These are phyloP conservation scores for Addax nasomaculatus DNA, from an alignment of 2,113 vertebrate species.

Conservation along the genomic window DNA sequence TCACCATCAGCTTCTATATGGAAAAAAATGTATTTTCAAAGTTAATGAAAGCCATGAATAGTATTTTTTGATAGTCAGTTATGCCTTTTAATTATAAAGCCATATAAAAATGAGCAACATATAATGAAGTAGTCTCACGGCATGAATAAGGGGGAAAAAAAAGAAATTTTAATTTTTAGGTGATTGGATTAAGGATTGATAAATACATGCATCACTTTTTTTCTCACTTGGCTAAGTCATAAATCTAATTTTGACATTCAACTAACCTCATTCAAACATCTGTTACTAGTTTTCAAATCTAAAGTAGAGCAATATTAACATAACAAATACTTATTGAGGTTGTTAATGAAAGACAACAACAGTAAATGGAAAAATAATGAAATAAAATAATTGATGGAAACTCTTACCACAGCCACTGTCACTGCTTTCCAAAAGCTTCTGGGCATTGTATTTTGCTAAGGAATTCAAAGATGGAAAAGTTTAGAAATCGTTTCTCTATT, in stretches of 20 bases:
- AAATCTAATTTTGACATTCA: slow-evolving; percentile 41
- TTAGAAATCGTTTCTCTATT: slow-evolving; percentile 25
- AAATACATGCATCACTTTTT: not conserved
- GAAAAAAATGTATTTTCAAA: not conserved
- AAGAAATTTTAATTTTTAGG: not conserved
- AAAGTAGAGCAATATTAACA: not conserved
- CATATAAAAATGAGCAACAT: not conserved
- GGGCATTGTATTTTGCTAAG: slow-evolving; percentile 73
- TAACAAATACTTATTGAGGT: not conserved
- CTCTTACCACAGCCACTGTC: slow-evolving; percentile 82
- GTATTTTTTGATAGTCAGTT: not conserved
- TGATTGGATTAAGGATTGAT: not conserved
- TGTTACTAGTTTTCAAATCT: slow-evolving; percentile 9
- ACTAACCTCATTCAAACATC: not conserved
- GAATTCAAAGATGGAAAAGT: slow-evolving; percentile 42
- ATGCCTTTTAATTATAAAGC: not conserved
- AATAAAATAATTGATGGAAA: not conserved
- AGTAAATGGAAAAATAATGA: slow-evolving; percentile 11
- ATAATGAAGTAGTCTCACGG: not conserved
- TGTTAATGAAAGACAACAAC: slow-evolving; percentile 2
- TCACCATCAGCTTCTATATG: not conserved
- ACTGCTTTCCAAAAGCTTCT: slow-evolving; percentile 82
- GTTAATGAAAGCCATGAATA: not conserved
- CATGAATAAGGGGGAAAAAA: not conserved
- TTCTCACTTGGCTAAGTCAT: slow-evolving; percentile 15